Base-by-base conservation (phyloP, 2,888 invertebrate species). In the Lordiphosa andalusiaca region DNA sequence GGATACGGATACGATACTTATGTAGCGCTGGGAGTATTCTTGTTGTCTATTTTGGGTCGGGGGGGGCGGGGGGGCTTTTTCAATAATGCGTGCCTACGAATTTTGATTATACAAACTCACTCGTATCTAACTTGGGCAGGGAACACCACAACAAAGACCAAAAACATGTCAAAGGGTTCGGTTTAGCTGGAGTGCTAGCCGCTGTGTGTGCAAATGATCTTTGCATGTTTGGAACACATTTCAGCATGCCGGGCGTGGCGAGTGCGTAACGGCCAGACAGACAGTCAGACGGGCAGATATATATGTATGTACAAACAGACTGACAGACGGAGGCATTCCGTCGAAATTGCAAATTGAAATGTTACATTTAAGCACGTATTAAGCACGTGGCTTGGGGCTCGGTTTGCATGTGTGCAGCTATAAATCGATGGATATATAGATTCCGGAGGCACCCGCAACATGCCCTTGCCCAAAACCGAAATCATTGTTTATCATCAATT, bases 341-440 rank as follows among this genome's bases (percentile, higher is more conserved):
- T 54, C 49, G 60, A 64, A 82, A 82, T 81, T 74, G 84, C 81
- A 82, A 81, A 81, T 81, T 81, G 81, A 84, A 81, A 81, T 81
- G 81, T 81, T 82, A 81, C 80, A 78, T 84, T 75, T 75, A 84
- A 78, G 83, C 84, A 84, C 82, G 84, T 84, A 81, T 84, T 84
- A 77, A 74, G 74, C 64, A 69, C 72, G 65, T 72, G 70, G 65
- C 69, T 53, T 48, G 12, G 37, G 30, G 47, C 53, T 51, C 36
- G 44, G 16, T 37, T 53, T 50, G 49, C 39, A 39, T 40, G n/a
- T 46, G 38, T 52, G 44, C 56, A 56, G 53, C 73, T 65, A 68
- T 75, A 83, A 80, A 80, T 77, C 83, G 73, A 77, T 77, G 39
- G 62, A 63, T 66, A 57, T 78, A 66, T 71, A 53, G 78, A 63